Conservation (phyloP, 1,140 invertebrate species). For the Atopsyche davidsoni region DNA sequence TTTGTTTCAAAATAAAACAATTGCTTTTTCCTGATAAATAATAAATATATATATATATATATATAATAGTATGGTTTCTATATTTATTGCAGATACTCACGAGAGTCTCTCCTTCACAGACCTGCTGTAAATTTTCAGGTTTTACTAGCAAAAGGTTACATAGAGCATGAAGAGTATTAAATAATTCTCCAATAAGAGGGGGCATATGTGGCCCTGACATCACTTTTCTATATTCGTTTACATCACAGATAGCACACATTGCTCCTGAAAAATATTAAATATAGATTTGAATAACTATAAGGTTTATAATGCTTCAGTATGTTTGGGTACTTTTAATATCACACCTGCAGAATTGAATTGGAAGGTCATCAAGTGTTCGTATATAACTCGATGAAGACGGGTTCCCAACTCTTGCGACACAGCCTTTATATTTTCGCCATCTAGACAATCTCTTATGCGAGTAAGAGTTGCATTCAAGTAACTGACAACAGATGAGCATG, state of each 20-base stretch:
- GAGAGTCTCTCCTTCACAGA: slow-evolving; percentile 89
- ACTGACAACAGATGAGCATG: slow-evolving; percentile 81
- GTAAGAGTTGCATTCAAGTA: slow-evolving; percentile 73
- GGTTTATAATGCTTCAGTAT: neutral
- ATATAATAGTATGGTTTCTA: too few species aligned
- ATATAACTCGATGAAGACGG: slow-evolving; percentile 88
- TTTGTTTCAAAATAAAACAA: too few species aligned
- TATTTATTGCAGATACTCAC: slow-evolving; percentile 49
- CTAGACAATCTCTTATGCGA: slow-evolving; percentile 77
- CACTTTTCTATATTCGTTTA: slow-evolving; percentile 83
- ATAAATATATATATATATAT: slow-evolving; percentile 8
- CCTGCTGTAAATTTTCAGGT: slow-evolving; percentile 92
- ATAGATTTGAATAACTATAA: slow-evolving; percentile 9
- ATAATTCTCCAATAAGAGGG: slow-evolving; percentile 76
- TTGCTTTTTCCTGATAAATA: slow-evolving; percentile 2
- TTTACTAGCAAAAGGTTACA: slow-evolving; percentile 94
- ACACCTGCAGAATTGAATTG: slow-evolving; percentile 90
- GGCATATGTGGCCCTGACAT: slow-evolving; percentile 57
- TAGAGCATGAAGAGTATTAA: slow-evolving; percentile 91
- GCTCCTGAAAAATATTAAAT: slow-evolving; percentile 58
- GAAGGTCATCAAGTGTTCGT: slow-evolving; percentile 91
- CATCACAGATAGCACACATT: slow-evolving; percentile 96
- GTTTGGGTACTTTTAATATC: neutral
- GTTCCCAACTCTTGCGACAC: slow-evolving; percentile 85
- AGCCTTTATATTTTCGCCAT: slow-evolving; percentile 88